Evolutionary conservation across 35 echinoderm and acorn worm species (phyloP).

Genomic region (Heliocidaris erythrogramma): DNA sequence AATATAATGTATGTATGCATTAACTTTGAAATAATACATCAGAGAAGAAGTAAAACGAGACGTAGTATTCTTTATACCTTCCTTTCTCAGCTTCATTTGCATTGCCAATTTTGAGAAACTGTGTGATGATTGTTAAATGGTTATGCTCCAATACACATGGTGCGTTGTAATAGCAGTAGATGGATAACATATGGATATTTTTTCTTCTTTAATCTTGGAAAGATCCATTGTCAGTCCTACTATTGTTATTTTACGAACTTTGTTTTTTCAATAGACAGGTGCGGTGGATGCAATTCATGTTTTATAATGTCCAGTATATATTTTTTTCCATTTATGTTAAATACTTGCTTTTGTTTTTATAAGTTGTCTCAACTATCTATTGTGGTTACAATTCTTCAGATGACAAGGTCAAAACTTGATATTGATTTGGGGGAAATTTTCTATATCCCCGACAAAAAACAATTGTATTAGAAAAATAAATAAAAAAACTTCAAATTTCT

Average conservation of each 20-base stretch:
- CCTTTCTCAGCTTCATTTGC: no score
- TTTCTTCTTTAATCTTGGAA: background rate
- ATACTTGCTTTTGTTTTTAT: background rate
- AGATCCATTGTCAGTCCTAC: background rate
- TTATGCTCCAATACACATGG: no score
- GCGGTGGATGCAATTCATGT: background rate
- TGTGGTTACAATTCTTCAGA: background rate
- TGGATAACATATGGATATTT: no score
- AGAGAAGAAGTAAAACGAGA: no score
- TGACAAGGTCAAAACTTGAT: background rate
- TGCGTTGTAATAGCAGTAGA: no score
- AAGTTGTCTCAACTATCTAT: background rate
- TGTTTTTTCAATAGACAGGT: background rate
- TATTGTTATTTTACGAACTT: background rate
- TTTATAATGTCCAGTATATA: background rate
- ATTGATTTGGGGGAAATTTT: background rate
- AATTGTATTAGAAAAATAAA: no score
- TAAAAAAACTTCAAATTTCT: no score
- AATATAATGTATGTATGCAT: no score
- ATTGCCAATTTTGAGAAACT: no score
- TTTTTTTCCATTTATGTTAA: background rate
- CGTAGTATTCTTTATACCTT: no score
- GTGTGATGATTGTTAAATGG: no score
- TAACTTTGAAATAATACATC: no score
- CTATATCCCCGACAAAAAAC: background rate